Percentiles rank a stretch among this genome's conserved stretches.
Evolutionary conservation across 23 tunicate genomes (phyloP).

Genomic region (Clavelina lepadiformis): DNA sequence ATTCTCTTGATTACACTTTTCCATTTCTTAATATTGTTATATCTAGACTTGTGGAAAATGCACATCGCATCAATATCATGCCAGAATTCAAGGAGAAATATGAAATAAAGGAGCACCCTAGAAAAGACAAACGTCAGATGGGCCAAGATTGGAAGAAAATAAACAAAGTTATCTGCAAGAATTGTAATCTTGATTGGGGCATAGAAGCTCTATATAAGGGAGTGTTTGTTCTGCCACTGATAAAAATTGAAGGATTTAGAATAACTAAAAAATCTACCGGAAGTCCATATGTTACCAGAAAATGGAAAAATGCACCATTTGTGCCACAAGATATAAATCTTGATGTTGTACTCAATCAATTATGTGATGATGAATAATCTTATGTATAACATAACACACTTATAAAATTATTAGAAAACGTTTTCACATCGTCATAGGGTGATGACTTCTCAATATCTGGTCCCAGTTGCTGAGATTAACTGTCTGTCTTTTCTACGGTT

Average conservation of each 20-base stretch:
- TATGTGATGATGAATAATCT: no score
- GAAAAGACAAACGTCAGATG: background rate
- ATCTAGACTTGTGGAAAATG: background rate
- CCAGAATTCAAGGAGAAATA: constrained; percentile 20
- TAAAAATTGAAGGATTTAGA: constrained; percentile 25
- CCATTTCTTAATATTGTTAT: no score
- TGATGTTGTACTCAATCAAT: no score
- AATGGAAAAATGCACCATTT: constrained; percentile 21
- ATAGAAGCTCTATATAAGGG: constrained; percentile 27
- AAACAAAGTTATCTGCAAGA: constrained; percentile 14
- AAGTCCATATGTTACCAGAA: background rate
- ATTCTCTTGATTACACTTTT: no score
- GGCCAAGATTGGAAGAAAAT: constrained; percentile 7
- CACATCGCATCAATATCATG: background rate
- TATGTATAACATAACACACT: no score
- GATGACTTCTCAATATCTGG: no score
- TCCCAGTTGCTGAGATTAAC: no score
- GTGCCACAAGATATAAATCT: no score
- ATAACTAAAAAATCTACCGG: background rate
- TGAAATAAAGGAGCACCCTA: background rate
- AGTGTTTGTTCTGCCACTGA: constrained; percentile 14
- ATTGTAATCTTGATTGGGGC: constrained; percentile 39
- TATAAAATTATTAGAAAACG: no score
- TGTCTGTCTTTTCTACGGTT: no score
- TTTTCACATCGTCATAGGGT: no score